Conservation (phyloP, 2,113 vertebrate species). For the Myiozetetes cayanensis region DNA sequence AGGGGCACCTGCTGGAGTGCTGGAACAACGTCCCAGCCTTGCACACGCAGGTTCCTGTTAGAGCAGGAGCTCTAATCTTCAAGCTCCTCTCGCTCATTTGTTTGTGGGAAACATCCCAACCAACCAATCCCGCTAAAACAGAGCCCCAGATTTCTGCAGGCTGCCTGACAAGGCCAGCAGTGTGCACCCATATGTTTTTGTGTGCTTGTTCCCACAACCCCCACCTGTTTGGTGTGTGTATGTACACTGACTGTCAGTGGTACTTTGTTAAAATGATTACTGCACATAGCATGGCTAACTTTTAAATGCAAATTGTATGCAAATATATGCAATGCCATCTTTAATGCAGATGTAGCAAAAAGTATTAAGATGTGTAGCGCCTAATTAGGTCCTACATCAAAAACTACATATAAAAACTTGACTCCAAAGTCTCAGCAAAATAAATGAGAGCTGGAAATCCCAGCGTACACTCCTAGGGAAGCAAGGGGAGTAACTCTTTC, state of each 20-base stretch:
- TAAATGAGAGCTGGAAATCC: conserved; percentile 75
- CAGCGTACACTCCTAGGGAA: conserved; percentile 60
- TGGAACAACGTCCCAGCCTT: rapidly evolving
- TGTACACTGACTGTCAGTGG: conserved; percentile 56
- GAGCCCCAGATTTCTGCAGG: not conserved
- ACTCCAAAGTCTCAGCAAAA: conserved; percentile 75
- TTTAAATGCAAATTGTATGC: conserved; percentile 79
- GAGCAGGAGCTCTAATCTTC: not conserved
- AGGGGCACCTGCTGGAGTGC: not conserved
- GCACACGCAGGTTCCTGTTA: rapidly evolving
- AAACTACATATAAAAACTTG: conserved; percentile 75
- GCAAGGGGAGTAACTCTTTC: conserved; percentile 38
- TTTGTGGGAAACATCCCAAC: not conserved
- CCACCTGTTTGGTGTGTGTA: not conserved
- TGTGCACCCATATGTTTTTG: not conserved
- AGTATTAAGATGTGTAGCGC: conserved; percentile 76
- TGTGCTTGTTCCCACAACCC: not conserved
- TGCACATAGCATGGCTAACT: conserved; percentile 68
- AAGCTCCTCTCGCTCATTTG: not conserved
- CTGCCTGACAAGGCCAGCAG: not conserved
- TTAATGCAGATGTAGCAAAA: conserved; percentile 80
- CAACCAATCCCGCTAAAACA: not conserved
- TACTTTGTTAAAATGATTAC: conserved; percentile 65
- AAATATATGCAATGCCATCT: conserved; percentile 78
- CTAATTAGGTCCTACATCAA: conserved; percentile 83